Conservation (phyloP, 2,888 invertebrate species). For the Zygogramma bicolorata region DNA sequence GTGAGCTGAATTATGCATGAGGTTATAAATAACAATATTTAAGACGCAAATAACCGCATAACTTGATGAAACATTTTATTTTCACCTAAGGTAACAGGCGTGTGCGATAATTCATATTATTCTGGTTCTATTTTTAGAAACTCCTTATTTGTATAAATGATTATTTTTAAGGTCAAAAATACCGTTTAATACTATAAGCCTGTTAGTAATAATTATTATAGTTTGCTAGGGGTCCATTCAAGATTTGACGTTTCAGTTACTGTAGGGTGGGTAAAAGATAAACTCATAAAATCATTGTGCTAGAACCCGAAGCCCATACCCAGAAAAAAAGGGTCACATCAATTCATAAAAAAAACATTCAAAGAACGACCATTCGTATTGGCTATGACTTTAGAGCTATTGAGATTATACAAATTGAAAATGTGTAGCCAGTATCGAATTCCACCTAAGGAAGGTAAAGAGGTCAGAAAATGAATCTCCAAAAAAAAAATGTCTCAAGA, state of each 20-base stretch:
- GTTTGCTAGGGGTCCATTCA: neutral
- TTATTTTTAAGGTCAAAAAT: constrained; percentile 3
- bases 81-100: neutral
- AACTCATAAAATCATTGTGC: too few species aligned
- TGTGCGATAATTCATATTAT: neutral
- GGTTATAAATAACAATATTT: neutral
- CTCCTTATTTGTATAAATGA: constrained; percentile 21
- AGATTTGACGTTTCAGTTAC: neutral
- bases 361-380: too few species aligned
- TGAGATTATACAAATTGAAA: too few species aligned
- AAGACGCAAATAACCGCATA: neutral
- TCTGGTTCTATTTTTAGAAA: constrained; percentile 12
- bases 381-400: too few species aligned
- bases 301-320: too few species aligned
- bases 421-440: too few species aligned
- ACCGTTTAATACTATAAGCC: neutral
- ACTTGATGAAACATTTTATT: neutral
- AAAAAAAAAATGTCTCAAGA: too few species aligned
- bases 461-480: too few species aligned
- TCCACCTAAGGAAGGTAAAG: too few species aligned
- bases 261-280: neutral
- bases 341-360: too few species aligned
- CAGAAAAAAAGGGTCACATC: too few species aligned
- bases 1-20: neutral
- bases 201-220: neutral